Percentiles rank a stretch among this genome's conserved stretches.
Evolutionary conservation across 1,140 invertebrate genomes (phyloP).

Genomic region (Polyergus mexicanus): DNA sequence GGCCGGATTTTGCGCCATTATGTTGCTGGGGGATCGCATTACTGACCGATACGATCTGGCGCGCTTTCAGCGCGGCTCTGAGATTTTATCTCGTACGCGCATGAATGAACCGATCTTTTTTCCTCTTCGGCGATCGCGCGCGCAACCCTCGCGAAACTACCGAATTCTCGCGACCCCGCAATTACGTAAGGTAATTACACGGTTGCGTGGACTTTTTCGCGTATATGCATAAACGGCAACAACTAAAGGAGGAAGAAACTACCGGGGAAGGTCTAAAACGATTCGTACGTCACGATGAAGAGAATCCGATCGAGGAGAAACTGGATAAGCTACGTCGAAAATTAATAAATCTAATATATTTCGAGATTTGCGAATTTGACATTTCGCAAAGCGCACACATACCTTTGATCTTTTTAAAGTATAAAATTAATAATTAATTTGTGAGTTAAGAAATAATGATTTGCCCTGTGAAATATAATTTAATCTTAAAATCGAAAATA

Average conservation of each 20-base stretch:
- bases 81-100: constrained; percentile 62
- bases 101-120: constrained; percentile 57
- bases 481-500: no score
- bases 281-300: neutral
- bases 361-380: no score
- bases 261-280: neutral
- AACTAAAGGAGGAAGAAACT: neutral
- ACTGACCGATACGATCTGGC: constrained; percentile 72
- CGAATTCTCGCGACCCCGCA: constrained; percentile 44
- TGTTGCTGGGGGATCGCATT: constrained; percentile 75
- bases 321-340: neutral
- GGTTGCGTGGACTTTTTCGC: constrained; percentile 29
- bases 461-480: no score
- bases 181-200: constrained; percentile 53
- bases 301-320: no score
- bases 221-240: neutral
- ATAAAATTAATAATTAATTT: no score
- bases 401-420: no score
- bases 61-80: constrained; percentile 62
- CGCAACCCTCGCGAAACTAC: constrained; percentile 40
- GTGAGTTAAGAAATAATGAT: no score
- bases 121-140: constrained; percentile 46
- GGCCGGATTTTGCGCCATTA: constrained; percentile 75
- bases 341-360: no score
- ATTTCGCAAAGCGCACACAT: no score